phyloP scores from a whole-genome alignment of 2,797 vertebrate species.

The Myiothlypis chrysogaster region DNA sequence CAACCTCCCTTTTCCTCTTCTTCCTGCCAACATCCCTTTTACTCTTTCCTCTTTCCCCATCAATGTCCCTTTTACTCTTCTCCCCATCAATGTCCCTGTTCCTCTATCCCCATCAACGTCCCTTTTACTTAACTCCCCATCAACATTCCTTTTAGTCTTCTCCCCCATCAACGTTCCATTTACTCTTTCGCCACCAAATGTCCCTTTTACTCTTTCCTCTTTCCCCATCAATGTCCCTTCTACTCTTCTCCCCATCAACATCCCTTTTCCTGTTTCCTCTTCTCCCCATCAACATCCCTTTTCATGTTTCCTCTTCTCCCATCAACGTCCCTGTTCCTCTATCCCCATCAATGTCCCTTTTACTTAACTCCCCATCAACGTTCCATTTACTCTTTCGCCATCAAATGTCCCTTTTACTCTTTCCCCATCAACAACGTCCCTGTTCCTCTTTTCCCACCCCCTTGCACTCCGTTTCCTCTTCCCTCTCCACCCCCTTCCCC shows the following conservation, averaged over 20 bases:
- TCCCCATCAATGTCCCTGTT: rapidly evolving
- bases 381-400: not conserved
- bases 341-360: too few species aligned
- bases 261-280: too few species aligned
- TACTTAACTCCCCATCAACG: too few species aligned
- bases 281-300: too few species aligned
- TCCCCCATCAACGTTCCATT: not conserved
- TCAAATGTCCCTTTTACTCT: not conserved
- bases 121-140: too few species aligned
- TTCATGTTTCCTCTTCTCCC: not conserved
- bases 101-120: rapidly evolving
- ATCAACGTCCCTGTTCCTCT: rapidly evolving
- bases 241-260: too few species aligned
- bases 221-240: too few species aligned
- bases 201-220: too few species aligned
- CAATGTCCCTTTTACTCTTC: not conserved
- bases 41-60: too few species aligned
- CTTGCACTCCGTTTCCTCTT: not conserved
- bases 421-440: not conserved
- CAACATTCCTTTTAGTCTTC: not conserved
- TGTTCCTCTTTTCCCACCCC: not conserved
- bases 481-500: too few species aligned
- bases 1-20: too few species aligned
- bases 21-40: rapidly evolving
- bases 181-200: not conserved